Percentiles rank a stretch among this genome's conserved stretches.
Conservation (phyloP, 2,888 invertebrate genomes). For the Drosophila prostipennis region DNA sequence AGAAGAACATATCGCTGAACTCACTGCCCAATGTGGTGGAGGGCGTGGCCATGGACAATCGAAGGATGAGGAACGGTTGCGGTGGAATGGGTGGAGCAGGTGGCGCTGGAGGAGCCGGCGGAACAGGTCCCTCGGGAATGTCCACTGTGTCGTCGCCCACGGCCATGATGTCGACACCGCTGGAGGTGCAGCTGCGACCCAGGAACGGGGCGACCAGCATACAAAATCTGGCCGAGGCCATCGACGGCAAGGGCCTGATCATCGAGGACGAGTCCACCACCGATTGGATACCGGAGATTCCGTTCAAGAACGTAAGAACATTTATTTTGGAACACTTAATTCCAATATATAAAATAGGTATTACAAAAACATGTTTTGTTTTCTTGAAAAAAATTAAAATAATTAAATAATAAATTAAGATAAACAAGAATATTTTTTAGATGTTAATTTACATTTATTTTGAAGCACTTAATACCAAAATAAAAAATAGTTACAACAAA, state of each 20-base stretch:
- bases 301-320: constrained; percentile 92
- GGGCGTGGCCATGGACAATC: constrained; percentile 73
- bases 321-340: too few relatives aligned
- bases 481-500: too few relatives aligned
- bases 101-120: constrained; percentile 14
- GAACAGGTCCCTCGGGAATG: constrained; percentile 38
- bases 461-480: too few relatives aligned
- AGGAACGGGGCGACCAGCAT: constrained; percentile 67
- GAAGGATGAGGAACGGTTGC: constrained; percentile 60
- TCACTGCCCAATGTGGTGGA: constrained; percentile 81
- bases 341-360: neutral
- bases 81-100: constrained; percentile 29
- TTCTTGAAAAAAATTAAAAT: too few relatives aligned
- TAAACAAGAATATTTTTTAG: too few relatives aligned
- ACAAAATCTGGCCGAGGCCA: constrained; percentile 65
- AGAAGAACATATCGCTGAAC: constrained; percentile 78
- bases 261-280: constrained; percentile 91
- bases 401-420: too few relatives aligned
- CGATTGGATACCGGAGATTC: constrained; percentile 96
- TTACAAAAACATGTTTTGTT: too few relatives aligned
- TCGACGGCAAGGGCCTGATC: constrained; percentile 85
- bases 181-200: constrained; percentile 61
- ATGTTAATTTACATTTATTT: too few relatives aligned
- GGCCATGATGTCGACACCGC: constrained; percentile 61
- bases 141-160: constrained; percentile 76